These are phyloP conservation scores for Drosophila trichaetosa DNA, from an alignment of 2,888 invertebrate genomes.

Conservation along the genomic window DNA sequence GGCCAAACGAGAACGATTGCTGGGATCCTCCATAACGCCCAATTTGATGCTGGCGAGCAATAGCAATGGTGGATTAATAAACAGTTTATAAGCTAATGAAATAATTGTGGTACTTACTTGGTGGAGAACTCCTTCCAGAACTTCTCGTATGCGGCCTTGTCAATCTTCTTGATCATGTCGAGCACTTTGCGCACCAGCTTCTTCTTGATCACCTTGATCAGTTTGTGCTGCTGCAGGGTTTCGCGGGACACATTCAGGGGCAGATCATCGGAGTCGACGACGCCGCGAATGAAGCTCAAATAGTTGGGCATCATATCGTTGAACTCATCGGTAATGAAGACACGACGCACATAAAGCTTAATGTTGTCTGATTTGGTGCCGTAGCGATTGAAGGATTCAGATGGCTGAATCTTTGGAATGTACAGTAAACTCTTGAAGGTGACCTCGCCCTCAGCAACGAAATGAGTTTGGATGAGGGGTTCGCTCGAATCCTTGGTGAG, in stretches of 20 bases:
- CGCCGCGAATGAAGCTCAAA: conserved; percentile 96
- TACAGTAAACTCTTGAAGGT: conserved; percentile 98
- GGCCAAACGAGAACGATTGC: conserved; percentile 97
- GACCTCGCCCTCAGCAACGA: conserved; percentile 99
- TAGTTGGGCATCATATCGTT: conserved; percentile 99
- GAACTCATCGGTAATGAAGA: conserved; percentile 99
- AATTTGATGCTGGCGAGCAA: conserved; percentile 91
- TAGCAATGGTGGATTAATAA: neutral
- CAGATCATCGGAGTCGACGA: conserved; percentile 99
- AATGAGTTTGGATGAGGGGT: conserved; percentile 94
- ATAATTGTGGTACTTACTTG: conserved; percentile 87
- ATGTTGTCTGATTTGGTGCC: conserved; percentile 97
- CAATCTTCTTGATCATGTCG: conserved; percentile 99
- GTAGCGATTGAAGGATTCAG: conserved; percentile 97
- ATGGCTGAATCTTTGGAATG: conserved; percentile 95
- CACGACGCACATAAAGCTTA: conserved; percentile 98
- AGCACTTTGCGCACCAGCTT: conserved; percentile 98
- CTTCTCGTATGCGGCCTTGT: conserved; percentile 93
- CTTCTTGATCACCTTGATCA: conserved; percentile 99
- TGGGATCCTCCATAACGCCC: conserved; percentile 98
- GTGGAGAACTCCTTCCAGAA: conserved; percentile 99
- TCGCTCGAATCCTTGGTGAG: conserved; percentile 95
- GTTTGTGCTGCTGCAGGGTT: conserved; percentile 98
- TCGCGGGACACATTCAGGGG: conserved; percentile 99
- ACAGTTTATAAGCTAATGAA: neutral